Base-by-base conservation (phyloP, 2,797 vertebrate species). In the Melanotaenia trifasciata region DNA sequence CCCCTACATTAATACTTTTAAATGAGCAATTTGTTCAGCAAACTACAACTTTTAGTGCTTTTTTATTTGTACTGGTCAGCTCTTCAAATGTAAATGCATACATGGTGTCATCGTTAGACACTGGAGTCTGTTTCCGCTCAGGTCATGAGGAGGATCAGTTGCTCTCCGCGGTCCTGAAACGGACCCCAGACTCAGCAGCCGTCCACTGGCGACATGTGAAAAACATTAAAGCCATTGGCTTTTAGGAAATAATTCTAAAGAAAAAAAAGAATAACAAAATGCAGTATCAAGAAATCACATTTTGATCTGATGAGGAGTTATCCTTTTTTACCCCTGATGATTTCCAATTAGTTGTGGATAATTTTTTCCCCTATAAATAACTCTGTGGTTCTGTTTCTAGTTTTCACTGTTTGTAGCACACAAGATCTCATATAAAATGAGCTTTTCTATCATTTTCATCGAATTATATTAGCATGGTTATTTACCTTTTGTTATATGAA, bases 81-180 rank as follows among this genome's bases (percentile, higher is more conserved):
- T 32, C 8, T 51, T 43, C 12, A 45, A 20, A 67, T 43, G 13
- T 9, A 30, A 0, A 57, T 12, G 36, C 18, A 40, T 5, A 40
- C 43, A 47, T 3, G 51, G 11, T 54, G n/a, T 32, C 28, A 67
- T 33, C 0, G 32, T 16, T n/a, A 58, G 22, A 43, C 10, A 32
- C 33, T 56, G 9, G 6, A 22, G 3, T 13, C 71, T 57, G 72
- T 72, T 13, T 47, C 53, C 26, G 72, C 3, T 4, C n/a, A 0
- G 24, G 66, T 74, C 83, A 32, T 26, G 62, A 45, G 68, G 69
- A 22, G 56, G 14, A 43, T 60, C 38, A 65, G 80, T 67, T 87
- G 90, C 91, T 93, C 86, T 93, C 92, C 90, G 58, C 90, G 88
- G 90, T 93, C 77, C 92, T 92, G 92, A 93, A 93, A 80, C 68